These are phyloP conservation scores for Machimus rusticus DNA, from an alignment of 2,888 invertebrate species.

Conservation along the genomic window DNA sequence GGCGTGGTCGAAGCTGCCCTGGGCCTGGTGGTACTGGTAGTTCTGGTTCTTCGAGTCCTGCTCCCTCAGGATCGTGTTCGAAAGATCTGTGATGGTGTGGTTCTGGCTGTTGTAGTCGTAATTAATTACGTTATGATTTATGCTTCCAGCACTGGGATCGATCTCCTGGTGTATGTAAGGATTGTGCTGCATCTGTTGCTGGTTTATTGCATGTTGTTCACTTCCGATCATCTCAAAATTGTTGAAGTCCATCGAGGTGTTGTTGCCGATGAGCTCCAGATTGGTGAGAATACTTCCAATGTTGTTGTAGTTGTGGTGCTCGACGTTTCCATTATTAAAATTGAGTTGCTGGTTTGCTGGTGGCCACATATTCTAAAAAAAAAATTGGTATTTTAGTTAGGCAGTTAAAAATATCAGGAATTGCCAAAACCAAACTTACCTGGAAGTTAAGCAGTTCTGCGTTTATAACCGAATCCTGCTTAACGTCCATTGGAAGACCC, in stretches of 20 bases:
- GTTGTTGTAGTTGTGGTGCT: conserved; percentile 61
- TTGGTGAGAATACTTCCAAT: conserved; percentile 63
- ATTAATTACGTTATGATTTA: conserved; percentile 45
- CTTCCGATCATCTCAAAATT: conserved; percentile 58
- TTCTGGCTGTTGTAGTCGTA: conserved; percentile 48
- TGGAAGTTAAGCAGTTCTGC: conserved; percentile 59
- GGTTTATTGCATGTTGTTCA: conserved; percentile 52
- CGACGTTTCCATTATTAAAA: conserved; percentile 54
- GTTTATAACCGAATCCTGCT: conserved; percentile 54
- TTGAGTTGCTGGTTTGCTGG: conserved; percentile 51
- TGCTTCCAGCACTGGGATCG: conserved; percentile 44
- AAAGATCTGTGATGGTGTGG: conserved; percentile 49
- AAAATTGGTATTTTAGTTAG: neutral
- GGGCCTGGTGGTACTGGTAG: conserved; percentile 49
- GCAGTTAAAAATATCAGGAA: neutral
- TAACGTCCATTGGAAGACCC: conserved; percentile 61
- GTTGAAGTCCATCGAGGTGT: conserved; percentile 60
- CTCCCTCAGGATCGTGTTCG: conserved; percentile 47
- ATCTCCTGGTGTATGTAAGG: conserved; percentile 41
- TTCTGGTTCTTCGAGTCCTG: conserved; percentile 41
- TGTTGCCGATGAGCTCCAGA: conserved; percentile 60
- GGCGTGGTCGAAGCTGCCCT: conserved; percentile 13
- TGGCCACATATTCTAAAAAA: conserved; percentile 59
- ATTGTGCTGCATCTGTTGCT: conserved; percentile 52
- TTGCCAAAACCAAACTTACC: conserved; percentile 47